These are phyloP conservation scores for Lepidocyrtoides sp. DNA, from an alignment of 2,888 invertebrate genomes.

Conservation along the genomic window DNA sequence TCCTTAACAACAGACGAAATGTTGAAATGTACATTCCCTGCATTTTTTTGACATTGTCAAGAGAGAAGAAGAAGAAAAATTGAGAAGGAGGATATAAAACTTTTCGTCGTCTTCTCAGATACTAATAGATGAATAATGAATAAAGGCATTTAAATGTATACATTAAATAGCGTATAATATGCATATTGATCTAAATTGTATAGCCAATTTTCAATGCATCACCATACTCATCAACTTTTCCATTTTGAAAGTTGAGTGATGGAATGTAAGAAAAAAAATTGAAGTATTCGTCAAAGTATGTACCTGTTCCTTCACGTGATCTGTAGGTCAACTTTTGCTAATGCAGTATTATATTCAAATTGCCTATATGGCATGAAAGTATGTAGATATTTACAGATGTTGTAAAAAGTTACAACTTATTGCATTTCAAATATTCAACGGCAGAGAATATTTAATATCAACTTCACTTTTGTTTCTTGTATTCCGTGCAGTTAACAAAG, in stretches of 20 bases:
- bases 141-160: too few relatives aligned
- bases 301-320: neutral
- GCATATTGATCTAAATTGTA: too few relatives aligned
- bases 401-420: neutral
- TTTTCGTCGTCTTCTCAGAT: neutral
- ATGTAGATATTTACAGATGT: too few relatives aligned
- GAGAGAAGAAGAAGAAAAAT: neutral
- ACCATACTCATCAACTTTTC: neutral
- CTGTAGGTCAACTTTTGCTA: neutral
- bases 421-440: too few relatives aligned
- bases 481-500: neutral
- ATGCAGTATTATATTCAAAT: neutral
- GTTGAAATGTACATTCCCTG: neutral
- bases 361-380: too few relatives aligned
- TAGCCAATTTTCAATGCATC: neutral
- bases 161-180: too few relatives aligned
- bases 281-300: conserved; percentile 18
- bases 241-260: neutral
- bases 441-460: too few relatives aligned
- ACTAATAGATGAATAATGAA: neutral
- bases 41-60: neutral
- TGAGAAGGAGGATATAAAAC: conserved; percentile 2
- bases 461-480: neutral
- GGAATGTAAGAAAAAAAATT: neutral
- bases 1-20: neutral